Base-by-base conservation (phyloP, 2,888 invertebrate genomes). In the Sinodicranocentrus sp. region DNA sequence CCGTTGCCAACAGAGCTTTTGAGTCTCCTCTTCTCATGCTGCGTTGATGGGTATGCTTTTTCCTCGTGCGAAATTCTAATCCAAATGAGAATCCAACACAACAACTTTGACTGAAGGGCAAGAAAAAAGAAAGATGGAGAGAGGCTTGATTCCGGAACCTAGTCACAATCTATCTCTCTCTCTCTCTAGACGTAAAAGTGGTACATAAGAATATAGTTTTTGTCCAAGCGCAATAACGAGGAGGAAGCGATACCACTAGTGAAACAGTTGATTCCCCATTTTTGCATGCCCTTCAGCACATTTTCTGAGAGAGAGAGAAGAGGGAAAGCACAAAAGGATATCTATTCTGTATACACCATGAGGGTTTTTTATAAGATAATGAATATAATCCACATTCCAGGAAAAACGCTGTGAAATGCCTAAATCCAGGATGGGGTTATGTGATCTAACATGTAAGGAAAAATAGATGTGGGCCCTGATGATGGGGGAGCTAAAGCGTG, bases 221-320 rank as follows among this genome's bases (percentile, higher is more conserved):
- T 54, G 10, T 54, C 54, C 54, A 52, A 13, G 39, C 39, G 13
- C 39, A 39, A 39, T 39, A 39, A 39, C 39, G 39, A 39, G 39
- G 13, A 39, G 39, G 8, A 39, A 39, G 5, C 57, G 23, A 59
- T 59, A 23, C 25, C 59, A 54, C 19, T 8, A 39, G 39, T 8
- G 54, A 25, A 26, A 10, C 21, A 59, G 23, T 26, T 59, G 25
- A 59, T 59, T 59, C 59, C n/a, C 13, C 48, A 23, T 44, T 71
- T 79, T 79, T 70, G 54, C 78, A 79, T 71, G 78, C 78, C 78
- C 78, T 79, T 79, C 70, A 61, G 78, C 70, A n/a, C 43, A 5
- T 72, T 59, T 59, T 6, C 39, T n/a, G 13, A 6, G 39, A 39
- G 13, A 39, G 39, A 39, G 65, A 26, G 1, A 1, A 61, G 44